Evolutionary conservation across 2,113 vertebrate genomes (phyloP), one percentile per base, ranked within the genome.

Genomic region (Meleagris gallopavo): DNA sequence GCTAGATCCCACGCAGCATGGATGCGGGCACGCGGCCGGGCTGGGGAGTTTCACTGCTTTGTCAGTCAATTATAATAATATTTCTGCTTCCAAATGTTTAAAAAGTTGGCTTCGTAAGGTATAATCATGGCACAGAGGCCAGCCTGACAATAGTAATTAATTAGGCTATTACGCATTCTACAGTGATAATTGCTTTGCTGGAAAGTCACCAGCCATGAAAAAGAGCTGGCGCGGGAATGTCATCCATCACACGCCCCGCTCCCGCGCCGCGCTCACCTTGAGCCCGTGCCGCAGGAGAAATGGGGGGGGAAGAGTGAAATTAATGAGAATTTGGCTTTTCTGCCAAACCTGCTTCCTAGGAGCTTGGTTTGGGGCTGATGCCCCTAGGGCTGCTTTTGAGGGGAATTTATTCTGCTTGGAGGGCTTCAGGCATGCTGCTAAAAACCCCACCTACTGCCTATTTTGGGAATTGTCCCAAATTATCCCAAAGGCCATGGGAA

Each of bases 111-210:
- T 97, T 97, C 97, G 97, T 98, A 98, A 99, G 98, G 98, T 98
- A 98, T 98, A 98, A 98, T 97, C 98, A 98, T 97, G 98, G 98
- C 98, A 98, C 98, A 98, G 99, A 99, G 98, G 98, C 98, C 96
- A 97, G 94, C 93, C 98, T 99, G 99, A 99, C 99, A 99, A 98
- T 98, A 98, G 99, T 99, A 99, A 99, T 99, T 99, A 99, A 99
- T 99, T 99, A 99, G 99, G 98, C 98, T 98, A 99, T 99, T 99
- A 99, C 98, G 98, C 98, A 99, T 99, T 99, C 98, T 97, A 95
- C 98, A 98, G 99, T 98, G 99, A 99, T 99, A 99, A 99, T 99
- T 99, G 99, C 99, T 98, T 99, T 98, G 98, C 98, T 99, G 99
- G 98, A 99, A 99, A 99, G 98, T 99, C 99, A 99, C 99, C 98